Evolutionary conservation across 2,888 invertebrate genomes (phyloP).

Genomic region (Perdita meconis): DNA sequence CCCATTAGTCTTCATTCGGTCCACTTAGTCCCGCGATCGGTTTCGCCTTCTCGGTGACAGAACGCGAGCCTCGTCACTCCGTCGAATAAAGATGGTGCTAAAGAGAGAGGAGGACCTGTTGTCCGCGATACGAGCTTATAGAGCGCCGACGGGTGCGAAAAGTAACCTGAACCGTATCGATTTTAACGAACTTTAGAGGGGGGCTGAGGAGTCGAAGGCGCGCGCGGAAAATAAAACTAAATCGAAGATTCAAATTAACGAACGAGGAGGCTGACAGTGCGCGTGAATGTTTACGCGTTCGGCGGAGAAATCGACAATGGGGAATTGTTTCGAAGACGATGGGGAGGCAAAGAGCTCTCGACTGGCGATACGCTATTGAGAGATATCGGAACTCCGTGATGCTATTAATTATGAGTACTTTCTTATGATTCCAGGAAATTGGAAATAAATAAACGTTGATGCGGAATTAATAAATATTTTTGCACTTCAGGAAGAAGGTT

Average conservation of each 20-base stretch:
- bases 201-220: not conserved
- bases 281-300: not conserved
- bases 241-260: conserved; percentile 31
- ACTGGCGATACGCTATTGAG: too few species aligned
- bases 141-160: conserved; percentile 11
- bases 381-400: too few species aligned
- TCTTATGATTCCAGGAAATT: too few species aligned
- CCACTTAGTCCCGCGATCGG: conserved; percentile 59
- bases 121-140: conserved; percentile 33
- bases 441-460: too few species aligned
- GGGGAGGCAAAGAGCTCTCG: not conserved
- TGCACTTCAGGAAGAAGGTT: too few species aligned
- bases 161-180: conserved; percentile 26
- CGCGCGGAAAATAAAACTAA: conserved; percentile 10
- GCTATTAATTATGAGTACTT: too few species aligned
- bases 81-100: conserved; percentile 59
- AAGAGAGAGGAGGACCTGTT: conserved; percentile 12
- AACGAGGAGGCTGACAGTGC: not conserved
- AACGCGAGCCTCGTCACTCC: conserved; percentile 59
- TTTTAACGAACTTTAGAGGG: conserved; percentile 26
- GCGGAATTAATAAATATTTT: too few species aligned
- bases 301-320: not conserved
- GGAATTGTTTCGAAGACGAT: not conserved
- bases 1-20: conserved; percentile 63
- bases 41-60: conserved; percentile 57